Conservation (phyloP, 2,888 invertebrate species). For the Aquatica leii region DNA sequence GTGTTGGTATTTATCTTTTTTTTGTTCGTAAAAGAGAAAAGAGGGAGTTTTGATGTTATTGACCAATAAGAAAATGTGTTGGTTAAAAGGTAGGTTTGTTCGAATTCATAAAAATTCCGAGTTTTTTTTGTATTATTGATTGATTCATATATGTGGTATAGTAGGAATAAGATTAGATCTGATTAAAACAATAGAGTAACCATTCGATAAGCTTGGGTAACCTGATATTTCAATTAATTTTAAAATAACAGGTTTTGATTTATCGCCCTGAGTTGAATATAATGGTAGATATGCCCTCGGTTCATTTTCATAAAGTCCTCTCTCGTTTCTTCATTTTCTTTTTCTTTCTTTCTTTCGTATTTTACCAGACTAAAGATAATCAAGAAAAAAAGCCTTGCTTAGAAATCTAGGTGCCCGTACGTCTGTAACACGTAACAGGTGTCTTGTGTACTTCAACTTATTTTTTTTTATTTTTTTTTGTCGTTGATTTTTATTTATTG, state of each 20-base stretch:
- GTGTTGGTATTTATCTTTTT: constrained; percentile 28
- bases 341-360: constrained; percentile 23
- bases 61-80: constrained; percentile 14
- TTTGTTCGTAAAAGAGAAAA: neutral
- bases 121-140: constrained; percentile 23
- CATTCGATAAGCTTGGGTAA: constrained; percentile 52
- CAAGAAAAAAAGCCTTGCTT: constrained; percentile 36
- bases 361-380: constrained; percentile 6
- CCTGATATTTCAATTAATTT: constrained; percentile 60
- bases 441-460: constrained; percentile 26
- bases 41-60: constrained; percentile 6
- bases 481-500: constrained; percentile 36
- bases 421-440: constrained; percentile 43
- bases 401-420: constrained; percentile 47
- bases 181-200: constrained; percentile 52
- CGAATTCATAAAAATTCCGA: constrained; percentile 12
- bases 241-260: constrained; percentile 57
- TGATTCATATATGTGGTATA: constrained; percentile 35
- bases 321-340: constrained; percentile 22
- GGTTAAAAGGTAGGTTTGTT: constrained; percentile 17
- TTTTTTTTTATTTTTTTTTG: constrained; percentile 35
- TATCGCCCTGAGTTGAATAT: constrained; percentile 54
- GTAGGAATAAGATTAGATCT: constrained; percentile 42
- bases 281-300: constrained; percentile 61
- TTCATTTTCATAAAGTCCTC: constrained; percentile 27